Percentiles rank a stretch among this genome's conserved stretches.
Evolutionary conservation across 1,140 invertebrate genomes (phyloP).

Genomic region (Alviniconcha marisindica): DNA sequence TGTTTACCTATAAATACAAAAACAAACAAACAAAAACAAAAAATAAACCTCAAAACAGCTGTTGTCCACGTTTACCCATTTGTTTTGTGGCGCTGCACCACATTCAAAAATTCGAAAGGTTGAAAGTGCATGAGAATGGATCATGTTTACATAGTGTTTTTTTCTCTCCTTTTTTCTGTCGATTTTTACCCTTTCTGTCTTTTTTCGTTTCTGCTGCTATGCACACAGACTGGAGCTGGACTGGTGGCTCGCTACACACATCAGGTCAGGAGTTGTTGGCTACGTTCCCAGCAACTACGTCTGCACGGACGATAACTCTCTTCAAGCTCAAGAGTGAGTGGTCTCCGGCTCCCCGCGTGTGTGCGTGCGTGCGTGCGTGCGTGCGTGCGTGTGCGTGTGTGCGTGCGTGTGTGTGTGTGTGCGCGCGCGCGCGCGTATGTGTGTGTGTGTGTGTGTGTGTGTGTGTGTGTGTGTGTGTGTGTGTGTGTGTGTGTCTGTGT

Average conservation of each 20-base stretch:
- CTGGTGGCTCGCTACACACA: slow-evolving; percentile 72
- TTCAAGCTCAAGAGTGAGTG: slow-evolving; percentile 70
- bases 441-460: background rate
- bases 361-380: background rate
- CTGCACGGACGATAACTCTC: slow-evolving; percentile 66
- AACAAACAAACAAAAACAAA: too few relatives aligned
- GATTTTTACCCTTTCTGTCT: too few relatives aligned
- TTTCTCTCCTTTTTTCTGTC: too few relatives aligned
- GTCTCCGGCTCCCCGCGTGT: slow-evolving; percentile 1
- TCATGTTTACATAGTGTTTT: too few relatives aligned
- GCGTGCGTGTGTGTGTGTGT: background rate
- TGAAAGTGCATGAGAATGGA: too few relatives aligned
- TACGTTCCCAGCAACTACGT: slow-evolving; percentile 76
- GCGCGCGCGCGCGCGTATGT: background rate
- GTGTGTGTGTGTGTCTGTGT: slow-evolving; percentile 1
- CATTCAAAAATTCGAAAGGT: too few relatives aligned
- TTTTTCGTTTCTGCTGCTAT: too few relatives aligned
- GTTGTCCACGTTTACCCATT: too few relatives aligned
- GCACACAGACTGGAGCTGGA: slow-evolving; percentile 42
- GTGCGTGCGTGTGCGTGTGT: background rate
- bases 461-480: background rate
- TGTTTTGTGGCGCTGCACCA: too few relatives aligned
- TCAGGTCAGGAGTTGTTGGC: slow-evolving; percentile 58
- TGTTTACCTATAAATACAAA: too few relatives aligned
- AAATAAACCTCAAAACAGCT: too few relatives aligned